Evolutionary conservation across 2,797 vertebrate species (phyloP).

Genomic region (Cynodonichthys magdalenae): DNA sequence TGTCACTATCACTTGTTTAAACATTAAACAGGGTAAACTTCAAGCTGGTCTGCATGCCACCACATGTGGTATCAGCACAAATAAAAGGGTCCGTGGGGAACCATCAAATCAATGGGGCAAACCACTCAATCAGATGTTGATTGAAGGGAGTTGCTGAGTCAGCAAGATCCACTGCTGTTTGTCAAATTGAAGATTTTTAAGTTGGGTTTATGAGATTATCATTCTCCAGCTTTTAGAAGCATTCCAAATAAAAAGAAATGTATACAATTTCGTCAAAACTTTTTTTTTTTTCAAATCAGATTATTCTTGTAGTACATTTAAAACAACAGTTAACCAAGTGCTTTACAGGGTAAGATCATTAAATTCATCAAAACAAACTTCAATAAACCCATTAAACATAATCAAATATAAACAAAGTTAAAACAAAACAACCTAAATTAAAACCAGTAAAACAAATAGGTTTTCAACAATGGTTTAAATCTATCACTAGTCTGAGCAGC

Average conservation of each 20-base stretch:
- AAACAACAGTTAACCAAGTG: too few relatives aligned
- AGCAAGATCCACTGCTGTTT: slow-evolving; percentile 34
- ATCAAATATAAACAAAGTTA: too few relatives aligned
- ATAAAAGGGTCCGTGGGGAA: slow-evolving; percentile 35
- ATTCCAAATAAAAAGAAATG: not conserved
- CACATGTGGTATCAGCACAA: slow-evolving; percentile 48
- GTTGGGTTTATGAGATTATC: not conserved
- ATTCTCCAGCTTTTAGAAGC: not conserved
- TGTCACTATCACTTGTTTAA: not conserved
- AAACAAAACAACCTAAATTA: too few relatives aligned
- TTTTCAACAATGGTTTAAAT: too few relatives aligned
- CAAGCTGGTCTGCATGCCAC: slow-evolving; percentile 6
- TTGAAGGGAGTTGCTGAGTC: slow-evolving; percentile 53
- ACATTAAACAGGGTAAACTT: slow-evolving; percentile 15
- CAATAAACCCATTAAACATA: too few relatives aligned
- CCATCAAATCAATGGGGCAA: slow-evolving; percentile 57
- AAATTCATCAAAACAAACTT: too few relatives aligned
- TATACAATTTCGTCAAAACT: too few relatives aligned
- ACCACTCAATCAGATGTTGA: slow-evolving; percentile 58
- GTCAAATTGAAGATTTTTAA: slow-evolving; percentile 28
- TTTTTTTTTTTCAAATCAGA: too few relatives aligned
- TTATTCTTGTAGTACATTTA: too few relatives aligned
- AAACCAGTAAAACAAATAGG: too few relatives aligned
- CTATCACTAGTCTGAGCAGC: too few relatives aligned
- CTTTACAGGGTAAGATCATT: too few relatives aligned